Evolutionary conservation across 2,888 invertebrate genomes (phyloP).

Genomic region (Argyra leucocephala): DNA sequence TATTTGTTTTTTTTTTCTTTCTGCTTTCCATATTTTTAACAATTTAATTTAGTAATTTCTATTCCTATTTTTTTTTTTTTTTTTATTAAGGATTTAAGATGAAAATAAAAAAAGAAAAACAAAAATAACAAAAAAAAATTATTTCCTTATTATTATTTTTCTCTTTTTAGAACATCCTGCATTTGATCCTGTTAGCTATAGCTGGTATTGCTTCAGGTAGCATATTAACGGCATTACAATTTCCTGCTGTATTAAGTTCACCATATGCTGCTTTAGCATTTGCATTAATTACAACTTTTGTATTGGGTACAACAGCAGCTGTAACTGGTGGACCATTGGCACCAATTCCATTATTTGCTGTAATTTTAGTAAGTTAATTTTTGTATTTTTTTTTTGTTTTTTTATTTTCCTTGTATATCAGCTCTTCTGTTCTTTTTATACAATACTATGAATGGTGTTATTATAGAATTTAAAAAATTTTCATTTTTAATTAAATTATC

Average conservation of each 20-base stretch:
- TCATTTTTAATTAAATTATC: no score
- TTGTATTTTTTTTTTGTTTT: no score
- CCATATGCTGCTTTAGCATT: constrained; percentile 41
- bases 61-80: constrained; percentile 12
- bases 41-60: constrained; percentile 8
- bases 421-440: no score
- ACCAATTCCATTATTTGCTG: constrained; percentile 58
- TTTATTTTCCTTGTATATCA: no score
- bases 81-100: constrained; percentile 15
- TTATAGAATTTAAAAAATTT: no score
- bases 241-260: constrained; percentile 42
- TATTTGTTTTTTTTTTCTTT: no score
- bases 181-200: constrained; percentile 33
- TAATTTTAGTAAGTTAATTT: constrained; percentile 52
- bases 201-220: constrained; percentile 39
- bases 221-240: constrained; percentile 41
- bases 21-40: no score
- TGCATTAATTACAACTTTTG: constrained; percentile 41
- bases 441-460: no score
- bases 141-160: constrained; percentile 13
- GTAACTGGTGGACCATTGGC: constrained; percentile 40
- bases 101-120: background rate
- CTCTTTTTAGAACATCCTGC: constrained; percentile 30
- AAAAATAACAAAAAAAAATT: no score
- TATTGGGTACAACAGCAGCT: constrained; percentile 40